phyloP scores from a whole-genome alignment of 2,888 invertebrate species.

The Drosophila seclusa region DNA sequence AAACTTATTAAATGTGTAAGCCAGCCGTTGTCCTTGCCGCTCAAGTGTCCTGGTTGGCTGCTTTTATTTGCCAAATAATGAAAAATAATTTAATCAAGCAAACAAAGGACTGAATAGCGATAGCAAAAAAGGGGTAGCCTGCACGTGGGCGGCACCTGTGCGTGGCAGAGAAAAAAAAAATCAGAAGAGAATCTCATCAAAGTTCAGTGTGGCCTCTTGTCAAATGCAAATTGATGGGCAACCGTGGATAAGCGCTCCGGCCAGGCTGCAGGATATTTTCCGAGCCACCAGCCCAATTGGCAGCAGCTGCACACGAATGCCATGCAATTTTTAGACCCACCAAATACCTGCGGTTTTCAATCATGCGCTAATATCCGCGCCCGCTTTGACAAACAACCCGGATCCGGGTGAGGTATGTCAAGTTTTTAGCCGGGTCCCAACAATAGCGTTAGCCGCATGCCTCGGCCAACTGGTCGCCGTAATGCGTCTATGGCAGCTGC shows the following conservation, averaged over 20 bases:
- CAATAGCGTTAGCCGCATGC: constrained; percentile 24
- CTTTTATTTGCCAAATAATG: constrained; percentile 78
- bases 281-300: constrained; percentile 37
- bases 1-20: constrained; percentile 80
- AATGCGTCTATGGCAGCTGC: constrained; percentile 18
- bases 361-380: constrained; percentile 73
- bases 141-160: constrained; percentile 39
- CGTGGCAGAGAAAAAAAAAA: not conserved
- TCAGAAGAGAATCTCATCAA: constrained; percentile 25
- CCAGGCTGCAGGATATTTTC: constrained; percentile 25
- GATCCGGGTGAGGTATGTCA: not conserved
- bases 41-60: constrained; percentile 45
- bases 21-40: constrained; percentile 64
- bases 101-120: constrained; percentile 60
- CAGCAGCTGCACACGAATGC: constrained; percentile 62
- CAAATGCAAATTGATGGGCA: constrained; percentile 74
- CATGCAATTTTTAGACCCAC: constrained; percentile 52
- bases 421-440: constrained; percentile 16
- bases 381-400: constrained; percentile 55
- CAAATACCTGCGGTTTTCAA: constrained; percentile 52
- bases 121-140: constrained; percentile 45
- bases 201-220: constrained; percentile 30
- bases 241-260: constrained; percentile 35
- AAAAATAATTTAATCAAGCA: constrained; percentile 81
- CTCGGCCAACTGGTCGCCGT: constrained; percentile 27